Base-by-base conservation (phyloP, 92 coral and sea anemone species). In the Ricordea florida region DNA sequence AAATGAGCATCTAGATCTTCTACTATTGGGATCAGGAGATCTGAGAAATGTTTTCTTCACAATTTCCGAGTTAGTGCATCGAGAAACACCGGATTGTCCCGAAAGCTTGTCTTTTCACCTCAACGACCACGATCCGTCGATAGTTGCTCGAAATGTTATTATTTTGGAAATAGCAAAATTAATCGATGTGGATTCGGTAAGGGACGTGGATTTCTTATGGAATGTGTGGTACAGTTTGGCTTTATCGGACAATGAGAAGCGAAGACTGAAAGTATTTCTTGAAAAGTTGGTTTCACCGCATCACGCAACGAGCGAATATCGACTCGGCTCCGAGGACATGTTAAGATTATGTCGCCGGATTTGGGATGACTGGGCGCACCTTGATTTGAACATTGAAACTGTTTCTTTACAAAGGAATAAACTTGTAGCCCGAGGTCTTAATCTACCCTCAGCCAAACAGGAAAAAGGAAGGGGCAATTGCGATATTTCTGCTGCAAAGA, bases 131-230 rank as follows among this genome's bases (percentile, higher is more conserved):
- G 77, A 70, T 41, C 30, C 63, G 5, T 52, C 77, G 20, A 24
- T 70, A 9, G 27, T 70, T 5, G 77, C 77, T 23, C 77, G 77
- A 0, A 20, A 53, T 70, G 65, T 37, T 27, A 55, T 70, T 52
- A 70, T 70, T 13, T 52, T 70, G 18, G 77, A 70, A 34, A 53
- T 15, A 15, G 65, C 6, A 4, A 31, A 8, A 11, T 26, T 65
- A 5, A 53, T 70, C 1, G 42, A 70, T 55, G 30, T 42, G 13
- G 36, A 55, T 17, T 27, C 52, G 16, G 65, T 37, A 1, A 4
- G 9, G n/a, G 77, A 70, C 42, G 43, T 70, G 21, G 77, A 70
- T 3, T 70, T 70, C 31, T 28, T 70, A 23, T 70, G 77, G 77
- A 70, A 70, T 18, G 5, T 70, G 9, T 70, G 77, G 65, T 55